Evolutionary conservation across 2,888 invertebrate genomes (phyloP).

Genomic region (Acanthosoma haemorrhoidale): DNA sequence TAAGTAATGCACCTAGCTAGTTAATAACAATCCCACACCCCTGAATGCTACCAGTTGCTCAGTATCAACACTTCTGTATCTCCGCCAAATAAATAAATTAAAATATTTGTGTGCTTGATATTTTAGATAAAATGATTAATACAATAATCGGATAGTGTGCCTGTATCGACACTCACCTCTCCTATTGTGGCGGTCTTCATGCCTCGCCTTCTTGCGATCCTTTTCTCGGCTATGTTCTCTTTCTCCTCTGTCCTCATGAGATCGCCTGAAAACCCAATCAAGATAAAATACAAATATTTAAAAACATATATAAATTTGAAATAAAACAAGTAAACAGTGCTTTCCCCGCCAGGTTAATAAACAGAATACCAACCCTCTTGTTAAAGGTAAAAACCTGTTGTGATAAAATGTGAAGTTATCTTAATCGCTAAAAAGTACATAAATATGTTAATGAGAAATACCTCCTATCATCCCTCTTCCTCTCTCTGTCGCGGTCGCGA

Average conservation of each 20-base stretch:
- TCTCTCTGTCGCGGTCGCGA: slow-evolving; percentile 33
- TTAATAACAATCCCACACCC: no score
- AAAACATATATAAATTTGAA: not conserved
- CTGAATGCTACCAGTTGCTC: no score
- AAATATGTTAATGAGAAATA: not conserved
- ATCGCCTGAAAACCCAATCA: slow-evolving; percentile 35
- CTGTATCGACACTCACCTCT: no score
- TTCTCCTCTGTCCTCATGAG: slow-evolving; percentile 9
- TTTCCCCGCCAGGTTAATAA: no score
- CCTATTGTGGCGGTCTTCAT: slow-evolving; percentile 45
- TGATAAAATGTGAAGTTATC: slow-evolving; percentile 26
- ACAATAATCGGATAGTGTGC: no score
- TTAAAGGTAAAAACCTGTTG: slow-evolving; percentile 23
- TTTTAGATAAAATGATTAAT: no score
- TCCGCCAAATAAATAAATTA: no score
- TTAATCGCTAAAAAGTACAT: no score
- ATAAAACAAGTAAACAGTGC: no score
- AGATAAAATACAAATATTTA: not conserved
- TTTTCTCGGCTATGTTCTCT: slow-evolving; percentile 39
- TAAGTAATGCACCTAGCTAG: no score
- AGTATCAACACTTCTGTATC: no score
- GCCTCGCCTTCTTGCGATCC: slow-evolving; percentile 38
- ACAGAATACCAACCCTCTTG: not conserved
- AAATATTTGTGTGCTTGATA: no score
- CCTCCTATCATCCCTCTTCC: slow-evolving; percentile 30